Conservation (phyloP, 2,888 invertebrate genomes). For the Alentia gelatinosa region DNA sequence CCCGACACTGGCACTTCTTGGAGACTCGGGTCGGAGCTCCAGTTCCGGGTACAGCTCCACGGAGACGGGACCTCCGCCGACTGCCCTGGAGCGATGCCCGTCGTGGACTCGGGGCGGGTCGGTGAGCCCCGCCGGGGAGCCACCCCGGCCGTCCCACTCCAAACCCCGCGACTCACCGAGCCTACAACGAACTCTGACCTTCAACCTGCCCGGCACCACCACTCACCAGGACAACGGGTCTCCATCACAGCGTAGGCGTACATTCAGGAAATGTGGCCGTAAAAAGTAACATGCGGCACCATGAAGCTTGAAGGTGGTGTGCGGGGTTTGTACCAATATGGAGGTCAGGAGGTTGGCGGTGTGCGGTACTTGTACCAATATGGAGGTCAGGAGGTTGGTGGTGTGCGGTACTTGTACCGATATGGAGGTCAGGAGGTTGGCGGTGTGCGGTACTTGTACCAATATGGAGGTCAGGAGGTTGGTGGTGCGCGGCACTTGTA, state of each 20-base stretch:
- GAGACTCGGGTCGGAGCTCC: slow-evolving; percentile 10
- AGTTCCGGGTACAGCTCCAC: slow-evolving; percentile 41
- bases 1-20: not conserved
- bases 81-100: slow-evolving; percentile 7
- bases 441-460: not conserved
- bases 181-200: not conserved
- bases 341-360: not conserved
- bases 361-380: not conserved
- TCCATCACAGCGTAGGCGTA: not conserved
- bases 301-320: not conserved
- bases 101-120: slow-evolving; percentile 19
- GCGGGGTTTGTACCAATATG: not conserved
- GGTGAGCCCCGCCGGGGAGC: not conserved
- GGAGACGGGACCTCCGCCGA: slow-evolving; percentile 32
- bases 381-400: not conserved
- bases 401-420: no score
- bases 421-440: not conserved
- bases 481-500: no score
- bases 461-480: not conserved
- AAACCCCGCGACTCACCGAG: not conserved
- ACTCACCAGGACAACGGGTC: not conserved
- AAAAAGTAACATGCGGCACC: not conserved
- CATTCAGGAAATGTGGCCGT: not conserved
- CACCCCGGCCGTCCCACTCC: not conserved
- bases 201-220: slow-evolving; percentile 21